These are phyloP conservation scores for Chrysomela aeneicollis DNA, from an alignment of 2,888 invertebrate genomes.

Conservation along the genomic window DNA sequence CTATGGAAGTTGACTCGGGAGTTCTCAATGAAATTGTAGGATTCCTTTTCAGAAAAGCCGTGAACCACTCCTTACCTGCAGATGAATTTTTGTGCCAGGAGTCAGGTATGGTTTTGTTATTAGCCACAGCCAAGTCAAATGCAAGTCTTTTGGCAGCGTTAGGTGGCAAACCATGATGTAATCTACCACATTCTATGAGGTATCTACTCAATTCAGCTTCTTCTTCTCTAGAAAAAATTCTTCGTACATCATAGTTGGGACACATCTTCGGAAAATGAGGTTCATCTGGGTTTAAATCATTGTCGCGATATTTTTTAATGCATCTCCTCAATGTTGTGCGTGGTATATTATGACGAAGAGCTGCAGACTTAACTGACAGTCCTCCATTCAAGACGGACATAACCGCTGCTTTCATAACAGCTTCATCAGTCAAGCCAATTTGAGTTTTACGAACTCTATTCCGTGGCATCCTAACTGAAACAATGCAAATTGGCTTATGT, in stretches of 20 bases:
- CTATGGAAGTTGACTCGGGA: too few species aligned
- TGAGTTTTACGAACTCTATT: constrained; percentile 4
- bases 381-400: constrained; percentile 2
- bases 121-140: too few species aligned
- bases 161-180: constrained; percentile 13
- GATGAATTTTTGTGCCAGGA: too few species aligned
- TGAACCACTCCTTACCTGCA: too few species aligned
- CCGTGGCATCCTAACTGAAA: too few species aligned
- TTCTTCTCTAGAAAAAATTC: constrained; percentile 9
- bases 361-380: background rate
- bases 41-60: too few species aligned
- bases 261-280: background rate
- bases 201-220: constrained; percentile 5
- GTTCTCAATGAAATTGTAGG: too few species aligned
- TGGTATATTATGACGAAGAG: background rate
- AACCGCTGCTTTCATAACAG: constrained; percentile 17
- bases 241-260: background rate
- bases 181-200: background rate
- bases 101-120: too few species aligned
- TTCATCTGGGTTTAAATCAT: background rate
- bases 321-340: background rate
- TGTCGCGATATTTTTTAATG: background rate
- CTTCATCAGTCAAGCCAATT: constrained; percentile 19
- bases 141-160: constrained; percentile 8
- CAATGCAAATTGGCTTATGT: too few species aligned